Evolutionary conservation across 2,888 invertebrate species (phyloP), one percentile per base, ranked within the genome.

Genomic region (Argynnis bischoffii): DNA sequence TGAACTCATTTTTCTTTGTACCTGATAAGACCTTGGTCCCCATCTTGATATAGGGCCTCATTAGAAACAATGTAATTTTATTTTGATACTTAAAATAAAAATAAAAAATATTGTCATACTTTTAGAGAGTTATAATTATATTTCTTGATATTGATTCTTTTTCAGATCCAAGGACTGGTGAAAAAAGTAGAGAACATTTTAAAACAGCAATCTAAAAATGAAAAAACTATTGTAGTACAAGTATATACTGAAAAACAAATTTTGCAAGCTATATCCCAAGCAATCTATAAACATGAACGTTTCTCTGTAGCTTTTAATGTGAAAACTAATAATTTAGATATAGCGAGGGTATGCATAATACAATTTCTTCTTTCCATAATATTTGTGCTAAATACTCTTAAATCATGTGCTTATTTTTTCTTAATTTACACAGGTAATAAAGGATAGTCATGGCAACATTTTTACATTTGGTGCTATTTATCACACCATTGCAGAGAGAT

Each of bases 401-500:
- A n/a, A n/a, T 14, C 3, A 11, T 8, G 15, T 51, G 3, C 1
- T n/a, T 1, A 60, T 18, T 63, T 51, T 64, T 51, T 35, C 35
- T 16, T 56, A 18, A 26, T 4, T 18, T 55, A 81, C 80, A 31
- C 72, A 90, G 90, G 83, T 85, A 1, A 69, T 86, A 48, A 75
- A 79, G 6, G 78, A 72, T 6, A 81, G 78, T 63, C 77, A 77
- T 68, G 86, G 87, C 0, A 80, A 84, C 69, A 66, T 78, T 6
- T 78, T 86, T 2, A 78, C 79, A 0, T 73, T 85, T 2, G 84
- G 82, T 6, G 78, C 82, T 2, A 78, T 89, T 47, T 90, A 83
- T 71, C 81, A 87, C 65, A 82, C 86, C 0, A 78, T 90, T 1
- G 88, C 89, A 2, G 78, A 76, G 51, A 76, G 77, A n/a, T 85